These are phyloP conservation scores for Astreopora myriophthalma DNA, from an alignment of 64 coral and sea anemone genomes.

Conservation along the genomic window DNA sequence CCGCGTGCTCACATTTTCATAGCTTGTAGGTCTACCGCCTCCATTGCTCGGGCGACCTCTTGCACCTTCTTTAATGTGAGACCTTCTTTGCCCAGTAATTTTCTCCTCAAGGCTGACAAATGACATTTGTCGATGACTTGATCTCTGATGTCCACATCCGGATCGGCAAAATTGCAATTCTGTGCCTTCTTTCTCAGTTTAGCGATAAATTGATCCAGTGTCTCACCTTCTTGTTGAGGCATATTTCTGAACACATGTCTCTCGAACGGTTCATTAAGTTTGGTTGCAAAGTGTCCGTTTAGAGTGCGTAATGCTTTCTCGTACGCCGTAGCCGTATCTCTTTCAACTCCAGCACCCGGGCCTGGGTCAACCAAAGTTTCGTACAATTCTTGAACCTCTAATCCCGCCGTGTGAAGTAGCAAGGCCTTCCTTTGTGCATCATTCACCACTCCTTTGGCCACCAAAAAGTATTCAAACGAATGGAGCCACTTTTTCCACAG, in stretches of 20 bases:
- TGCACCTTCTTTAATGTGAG: slow-evolving; percentile 32
- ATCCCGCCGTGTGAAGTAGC: slow-evolving; percentile 45
- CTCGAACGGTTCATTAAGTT: slow-evolving; percentile 54
- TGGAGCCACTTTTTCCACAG: slow-evolving; percentile 72
- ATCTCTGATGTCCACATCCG: slow-evolving; percentile 72
- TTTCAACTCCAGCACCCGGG: background rate
- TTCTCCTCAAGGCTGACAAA: background rate
- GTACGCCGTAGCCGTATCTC: background rate
- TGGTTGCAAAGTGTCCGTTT: slow-evolving; percentile 48
- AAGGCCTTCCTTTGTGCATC: slow-evolving; percentile 48
- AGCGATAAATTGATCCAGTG: slow-evolving; percentile 55
- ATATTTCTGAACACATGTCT: slow-evolving; percentile 42
- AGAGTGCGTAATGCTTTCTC: slow-evolving; percentile 22
- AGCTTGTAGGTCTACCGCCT: background rate
- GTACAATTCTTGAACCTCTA: slow-evolving; percentile 61
- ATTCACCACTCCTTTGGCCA: slow-evolving; percentile 53
- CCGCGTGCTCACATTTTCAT: background rate
- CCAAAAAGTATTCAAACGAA: slow-evolving; percentile 69
- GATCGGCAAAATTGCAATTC: slow-evolving; percentile 51
- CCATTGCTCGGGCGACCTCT: slow-evolving; percentile 35
- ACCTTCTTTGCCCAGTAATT: slow-evolving; percentile 31
- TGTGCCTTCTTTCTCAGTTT: slow-evolving; percentile 18
- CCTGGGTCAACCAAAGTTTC: slow-evolving; percentile 58
- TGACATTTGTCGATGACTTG: slow-evolving; percentile 67
- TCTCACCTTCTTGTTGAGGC: slow-evolving; percentile 54